A percentile compares a stretch with the other conserved stretches of the same genome.
phyloP scores from a whole-genome alignment of 2,797 vertebrate species.

The Sarcoramphus papa region DNA sequence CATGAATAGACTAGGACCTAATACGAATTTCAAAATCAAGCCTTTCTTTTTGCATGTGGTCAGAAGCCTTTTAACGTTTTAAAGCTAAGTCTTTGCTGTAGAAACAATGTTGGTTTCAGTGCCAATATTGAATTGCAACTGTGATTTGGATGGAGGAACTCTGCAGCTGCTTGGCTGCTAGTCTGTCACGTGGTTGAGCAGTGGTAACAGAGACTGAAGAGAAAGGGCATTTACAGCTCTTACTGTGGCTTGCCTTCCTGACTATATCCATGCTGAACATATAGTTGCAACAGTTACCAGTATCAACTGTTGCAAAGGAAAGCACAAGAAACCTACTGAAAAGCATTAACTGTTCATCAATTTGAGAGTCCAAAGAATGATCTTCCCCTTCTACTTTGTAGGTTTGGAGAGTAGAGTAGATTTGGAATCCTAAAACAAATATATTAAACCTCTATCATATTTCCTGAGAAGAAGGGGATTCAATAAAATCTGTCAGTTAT shows the following conservation, averaged over 20 bases:
- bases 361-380: not conserved
- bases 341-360: not conserved
- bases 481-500: not conserved
- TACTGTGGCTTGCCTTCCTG: not conserved
- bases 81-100: not conserved
- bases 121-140: not conserved
- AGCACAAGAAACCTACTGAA: not conserved
- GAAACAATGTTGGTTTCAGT: not conserved
- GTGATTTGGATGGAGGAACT: not conserved
- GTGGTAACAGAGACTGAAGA: not conserved
- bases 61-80: not conserved
- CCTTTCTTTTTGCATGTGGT: not conserved
- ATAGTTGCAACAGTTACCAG: fast-evolving
- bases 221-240: not conserved
- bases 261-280: fast-evolving
- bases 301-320: not conserved
- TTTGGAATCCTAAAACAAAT: not conserved
- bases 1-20: not conserved
- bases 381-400: not conserved
- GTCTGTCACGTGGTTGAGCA: not conserved
- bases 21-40: constrained; percentile 7
- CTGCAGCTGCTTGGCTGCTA: not conserved
- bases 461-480: not conserved
- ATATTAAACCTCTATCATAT: not conserved
- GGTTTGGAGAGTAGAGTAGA: not conserved